Evolutionary conservation across 2,113 vertebrate species (phyloP).

Genomic region (Dromiciops gliroides): DNA sequence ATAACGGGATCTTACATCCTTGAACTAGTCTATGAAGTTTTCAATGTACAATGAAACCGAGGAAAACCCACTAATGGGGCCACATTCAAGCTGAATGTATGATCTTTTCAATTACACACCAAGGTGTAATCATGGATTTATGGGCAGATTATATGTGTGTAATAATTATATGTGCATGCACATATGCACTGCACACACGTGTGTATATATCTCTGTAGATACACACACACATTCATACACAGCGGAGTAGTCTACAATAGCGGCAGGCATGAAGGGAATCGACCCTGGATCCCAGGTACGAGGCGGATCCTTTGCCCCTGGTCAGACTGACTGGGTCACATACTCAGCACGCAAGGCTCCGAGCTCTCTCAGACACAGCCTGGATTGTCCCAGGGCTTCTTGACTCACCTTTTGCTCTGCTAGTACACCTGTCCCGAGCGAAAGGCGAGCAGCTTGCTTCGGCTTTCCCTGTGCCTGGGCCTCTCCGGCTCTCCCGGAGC

Average conservation of each 20-base stretch:
- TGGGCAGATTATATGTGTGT: background rate
- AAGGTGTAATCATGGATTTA: slow-evolving; percentile 45
- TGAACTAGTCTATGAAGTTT: background rate
- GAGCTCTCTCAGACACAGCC: background rate
- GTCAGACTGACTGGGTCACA: slow-evolving; percentile 33
- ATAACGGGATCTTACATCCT: background rate
- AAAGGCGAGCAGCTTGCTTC: background rate
- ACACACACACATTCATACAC: background rate
- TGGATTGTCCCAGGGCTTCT: background rate
- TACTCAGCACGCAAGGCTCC: background rate
- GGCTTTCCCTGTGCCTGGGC: slow-evolving; percentile 20
- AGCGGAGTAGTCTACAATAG: background rate
- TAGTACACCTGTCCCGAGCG: slow-evolving; percentile 66
- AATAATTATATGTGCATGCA: background rate
- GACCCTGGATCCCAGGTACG: background rate
- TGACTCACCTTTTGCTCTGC: background rate
- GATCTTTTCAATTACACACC: slow-evolving; percentile 19
- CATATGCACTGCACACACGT: background rate
- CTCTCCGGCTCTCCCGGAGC: slow-evolving; percentile 26
- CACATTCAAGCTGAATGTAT: background rate
- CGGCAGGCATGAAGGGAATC: background rate
- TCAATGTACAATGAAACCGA: rapidly evolving
- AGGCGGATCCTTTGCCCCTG: background rate
- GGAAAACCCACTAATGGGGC: background rate
- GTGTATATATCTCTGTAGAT: background rate